A percentile compares a stretch with the other conserved stretches of the same genome.
These are phyloP conservation scores for Spicauda simplicius DNA, from an alignment of 2,888 invertebrate species.

Conservation along the genomic window DNA sequence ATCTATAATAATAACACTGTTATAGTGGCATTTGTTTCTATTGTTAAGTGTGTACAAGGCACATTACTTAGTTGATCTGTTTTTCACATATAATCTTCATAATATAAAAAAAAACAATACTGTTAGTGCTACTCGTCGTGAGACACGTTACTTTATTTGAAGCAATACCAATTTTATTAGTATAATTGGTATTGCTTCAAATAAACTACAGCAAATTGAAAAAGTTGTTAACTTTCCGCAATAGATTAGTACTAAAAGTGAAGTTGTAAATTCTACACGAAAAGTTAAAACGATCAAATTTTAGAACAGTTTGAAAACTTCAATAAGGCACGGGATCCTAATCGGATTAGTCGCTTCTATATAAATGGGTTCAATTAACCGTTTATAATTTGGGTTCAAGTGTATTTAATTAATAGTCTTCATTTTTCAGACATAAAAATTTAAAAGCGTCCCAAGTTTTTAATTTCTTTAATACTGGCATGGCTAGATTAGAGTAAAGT, in stretches of 20 bases:
- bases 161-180: too few species aligned
- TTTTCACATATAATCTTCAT: too few species aligned
- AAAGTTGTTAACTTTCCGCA: neutral
- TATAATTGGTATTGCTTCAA: too few species aligned
- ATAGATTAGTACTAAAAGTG: neutral
- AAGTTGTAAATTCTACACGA: neutral
- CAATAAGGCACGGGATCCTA: neutral
- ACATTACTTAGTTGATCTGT: too few species aligned
- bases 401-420: neutral
- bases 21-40: too few species aligned
- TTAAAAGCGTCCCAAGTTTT: neutral
- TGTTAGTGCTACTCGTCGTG: too few species aligned
- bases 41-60: too few species aligned
- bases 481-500: neutral
- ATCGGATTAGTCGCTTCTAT: conserved; percentile 1
- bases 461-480: neutral
- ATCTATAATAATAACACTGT: too few species aligned
- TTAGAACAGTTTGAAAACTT: conserved; percentile 4
- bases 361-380: conserved; percentile 1
- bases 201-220: too few species aligned
- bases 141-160: too few species aligned
- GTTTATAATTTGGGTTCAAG: conserved; percentile 1
- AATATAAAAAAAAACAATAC: too few species aligned
- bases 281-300: neutral
- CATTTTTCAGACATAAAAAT: neutral